phyloP scores from a whole-genome alignment of 2,888 invertebrate species.

The Anoplius nigerrimus region DNA sequence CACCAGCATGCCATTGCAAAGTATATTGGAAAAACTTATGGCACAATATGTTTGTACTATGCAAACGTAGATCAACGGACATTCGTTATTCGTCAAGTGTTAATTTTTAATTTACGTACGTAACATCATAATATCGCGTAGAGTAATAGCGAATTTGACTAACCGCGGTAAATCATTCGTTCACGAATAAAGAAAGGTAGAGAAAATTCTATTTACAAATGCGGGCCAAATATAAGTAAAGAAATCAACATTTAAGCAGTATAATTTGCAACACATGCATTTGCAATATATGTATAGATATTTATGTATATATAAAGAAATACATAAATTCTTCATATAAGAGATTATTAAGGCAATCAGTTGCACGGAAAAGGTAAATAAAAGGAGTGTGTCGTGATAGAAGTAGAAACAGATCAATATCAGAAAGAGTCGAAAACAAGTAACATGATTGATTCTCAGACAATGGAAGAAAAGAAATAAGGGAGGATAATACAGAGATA shows the following conservation, averaged over 20 bases:
- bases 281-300: constrained; percentile 50
- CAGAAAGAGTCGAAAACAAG: too few species aligned
- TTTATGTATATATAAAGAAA: constrained; percentile 18
- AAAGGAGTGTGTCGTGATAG: constrained; percentile 11
- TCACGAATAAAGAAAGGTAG: too few species aligned
- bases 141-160: too few species aligned
- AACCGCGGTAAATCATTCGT: too few species aligned
- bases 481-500: background rate
- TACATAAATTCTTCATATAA: constrained; percentile 23
- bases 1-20: constrained; percentile 63
- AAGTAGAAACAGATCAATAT: background rate
- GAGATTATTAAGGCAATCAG: constrained; percentile 17
- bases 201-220: too few species aligned
- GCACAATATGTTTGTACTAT: background rate
- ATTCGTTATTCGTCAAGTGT: too few species aligned
- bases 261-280: constrained; percentile 59
- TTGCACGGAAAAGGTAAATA: constrained; percentile 12
- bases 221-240: background rate
- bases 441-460: too few species aligned
- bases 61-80: too few species aligned
- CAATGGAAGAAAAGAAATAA: constrained; percentile 4
- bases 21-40: constrained; percentile 24
- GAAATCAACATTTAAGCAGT: constrained; percentile 36
- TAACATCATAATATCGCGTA: constrained; percentile 15
- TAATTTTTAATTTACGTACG: too few species aligned